Conservation (phyloP, 2,888 invertebrate genomes). For the Mimachlamys varia region DNA sequence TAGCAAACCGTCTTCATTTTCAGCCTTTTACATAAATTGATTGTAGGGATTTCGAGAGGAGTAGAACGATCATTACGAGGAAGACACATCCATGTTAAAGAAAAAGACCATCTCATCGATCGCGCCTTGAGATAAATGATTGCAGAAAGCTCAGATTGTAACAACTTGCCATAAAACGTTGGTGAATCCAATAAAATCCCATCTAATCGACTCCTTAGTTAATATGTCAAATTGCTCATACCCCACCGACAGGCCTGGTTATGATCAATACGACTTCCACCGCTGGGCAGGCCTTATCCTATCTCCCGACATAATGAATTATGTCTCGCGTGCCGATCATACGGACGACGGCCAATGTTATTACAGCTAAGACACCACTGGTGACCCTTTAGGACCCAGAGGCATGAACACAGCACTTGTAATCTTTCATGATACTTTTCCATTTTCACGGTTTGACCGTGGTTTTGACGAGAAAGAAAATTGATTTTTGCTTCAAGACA, state of each 20-base stretch:
- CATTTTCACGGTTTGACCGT: slow-evolving; percentile 50
- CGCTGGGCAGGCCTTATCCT: slow-evolving; percentile 40
- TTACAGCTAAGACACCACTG: slow-evolving; percentile 48
- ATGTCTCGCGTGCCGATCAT: slow-evolving; percentile 42
- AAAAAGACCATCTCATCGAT: neutral
- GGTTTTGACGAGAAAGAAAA: slow-evolving; percentile 55
- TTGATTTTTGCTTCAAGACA: slow-evolving; percentile 51
- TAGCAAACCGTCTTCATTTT: neutral
- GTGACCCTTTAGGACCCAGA: slow-evolving; percentile 48
- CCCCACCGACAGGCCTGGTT: slow-evolving; percentile 39
- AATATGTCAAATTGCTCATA: slow-evolving; percentile 55
- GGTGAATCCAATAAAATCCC: slow-evolving; percentile 48
- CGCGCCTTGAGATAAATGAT: slow-evolving; percentile 21
- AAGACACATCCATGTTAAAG: slow-evolving; percentile 5
- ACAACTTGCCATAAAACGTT: slow-evolving; percentile 49
- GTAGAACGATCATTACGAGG: slow-evolving; percentile 4
- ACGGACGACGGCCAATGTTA: slow-evolving; percentile 48
- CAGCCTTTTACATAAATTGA: slow-evolving; percentile 33
- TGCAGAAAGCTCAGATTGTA: slow-evolving; percentile 46
- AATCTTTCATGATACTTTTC: slow-evolving; percentile 49
- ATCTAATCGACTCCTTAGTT: slow-evolving; percentile 51
- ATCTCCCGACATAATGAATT: slow-evolving; percentile 43
- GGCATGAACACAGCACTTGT: slow-evolving; percentile 46
- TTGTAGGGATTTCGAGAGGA: neutral
- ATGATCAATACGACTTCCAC: slow-evolving; percentile 42